phyloP scores from a whole-genome alignment of 2,113 vertebrate species.

The Clarias gariepinus region DNA sequence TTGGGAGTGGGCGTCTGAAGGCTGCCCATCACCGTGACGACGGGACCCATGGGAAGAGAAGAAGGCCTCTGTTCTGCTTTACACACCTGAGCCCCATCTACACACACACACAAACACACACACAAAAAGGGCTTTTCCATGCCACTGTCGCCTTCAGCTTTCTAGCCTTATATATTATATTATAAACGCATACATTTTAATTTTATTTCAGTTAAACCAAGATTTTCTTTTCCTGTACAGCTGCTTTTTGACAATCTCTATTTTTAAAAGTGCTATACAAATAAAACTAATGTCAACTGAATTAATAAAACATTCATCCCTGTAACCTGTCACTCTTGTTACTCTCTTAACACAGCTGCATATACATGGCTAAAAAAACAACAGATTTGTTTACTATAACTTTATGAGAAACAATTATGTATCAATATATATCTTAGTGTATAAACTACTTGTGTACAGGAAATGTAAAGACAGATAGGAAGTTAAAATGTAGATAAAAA shows the following conservation, averaged over 20 bases:
- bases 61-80: constrained; percentile 97
- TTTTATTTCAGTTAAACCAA: too few species aligned
- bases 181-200: too few species aligned
- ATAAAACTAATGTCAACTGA: not conserved
- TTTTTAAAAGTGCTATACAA: not conserved
- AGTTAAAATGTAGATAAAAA: not conserved
- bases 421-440: not conserved
- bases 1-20: constrained; percentile 96
- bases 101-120: constrained; percentile 31
- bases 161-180: too few species aligned
- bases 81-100: constrained; percentile 90
- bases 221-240: too few species aligned
- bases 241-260: too few species aligned
- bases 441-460: not conserved
- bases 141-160: too few species aligned
- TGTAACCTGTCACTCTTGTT: not conserved
- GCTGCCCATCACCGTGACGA: constrained; percentile 89
- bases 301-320: not conserved
- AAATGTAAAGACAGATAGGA: not conserved
- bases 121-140: not conserved
- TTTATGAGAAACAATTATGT: not conserved
- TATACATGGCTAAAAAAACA: not conserved
- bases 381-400: not conserved
- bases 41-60: constrained; percentile 89
- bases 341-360: not conserved